Evolutionary conservation across 2,888 invertebrate species (phyloP).

Genomic region (Pseudococcus jackbeardsleyi): DNA sequence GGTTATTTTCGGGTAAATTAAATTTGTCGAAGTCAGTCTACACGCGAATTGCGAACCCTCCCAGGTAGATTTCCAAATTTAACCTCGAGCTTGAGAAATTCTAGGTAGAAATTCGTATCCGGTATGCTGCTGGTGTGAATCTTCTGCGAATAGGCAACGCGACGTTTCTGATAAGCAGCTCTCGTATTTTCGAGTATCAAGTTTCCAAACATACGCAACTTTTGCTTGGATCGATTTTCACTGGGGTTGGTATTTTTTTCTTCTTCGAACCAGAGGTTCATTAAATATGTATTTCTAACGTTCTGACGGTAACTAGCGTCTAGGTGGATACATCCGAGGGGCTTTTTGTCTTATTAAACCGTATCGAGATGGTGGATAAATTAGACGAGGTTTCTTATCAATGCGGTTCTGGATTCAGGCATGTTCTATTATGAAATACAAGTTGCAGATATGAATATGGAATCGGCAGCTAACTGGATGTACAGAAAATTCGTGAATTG

Average conservation of each 20-base stretch:
- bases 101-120: neutral
- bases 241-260: slow-evolving; percentile 3
- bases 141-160: neutral
- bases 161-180: neutral
- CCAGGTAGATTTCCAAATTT: neutral
- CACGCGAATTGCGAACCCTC: neutral
- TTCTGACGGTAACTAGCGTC: neutral
- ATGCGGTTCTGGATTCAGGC: too few species aligned
- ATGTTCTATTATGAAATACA: too few species aligned
- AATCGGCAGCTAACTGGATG: too few species aligned
- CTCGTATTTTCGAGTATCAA: neutral
- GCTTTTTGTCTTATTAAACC: neutral
- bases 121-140: neutral
- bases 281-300: slow-evolving; percentile 13
- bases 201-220: slow-evolving; percentile 23
- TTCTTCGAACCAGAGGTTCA: neutral
- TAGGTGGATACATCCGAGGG: neutral
- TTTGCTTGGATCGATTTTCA: slow-evolving; percentile 9
- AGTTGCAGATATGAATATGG: too few species aligned
- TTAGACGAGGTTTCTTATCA: too few species aligned
- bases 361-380: too few species aligned
- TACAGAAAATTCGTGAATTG: too few species aligned
- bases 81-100: neutral
- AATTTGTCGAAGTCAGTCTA: neutral
- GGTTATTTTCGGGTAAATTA: neutral